phyloP scores from a whole-genome alignment of 2,113 vertebrate species.

The Cisticola juncidis region DNA sequence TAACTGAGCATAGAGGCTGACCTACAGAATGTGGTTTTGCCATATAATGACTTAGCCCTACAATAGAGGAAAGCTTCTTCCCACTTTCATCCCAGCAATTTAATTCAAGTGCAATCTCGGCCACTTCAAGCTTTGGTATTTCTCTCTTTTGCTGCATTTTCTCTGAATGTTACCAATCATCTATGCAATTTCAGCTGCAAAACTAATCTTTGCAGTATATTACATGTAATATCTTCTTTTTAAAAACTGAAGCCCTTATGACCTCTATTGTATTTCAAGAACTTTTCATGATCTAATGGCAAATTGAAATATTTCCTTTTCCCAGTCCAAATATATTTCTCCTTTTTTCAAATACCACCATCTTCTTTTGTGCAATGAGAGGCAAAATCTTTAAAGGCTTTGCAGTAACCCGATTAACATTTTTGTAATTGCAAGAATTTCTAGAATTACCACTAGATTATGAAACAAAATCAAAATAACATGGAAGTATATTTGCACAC shows the following conservation, averaged over 20 bases:
- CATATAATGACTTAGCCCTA: background rate
- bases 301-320: conserved; percentile 60
- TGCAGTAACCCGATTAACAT: background rate
- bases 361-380: background rate
- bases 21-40: background rate
- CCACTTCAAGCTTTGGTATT: conserved; percentile 63
- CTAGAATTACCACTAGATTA: background rate
- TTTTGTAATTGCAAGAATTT: background rate
- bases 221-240: conserved; percentile 53
- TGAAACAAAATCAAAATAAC: background rate
- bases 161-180: conserved; percentile 65
- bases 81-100: conserved; percentile 59
- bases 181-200: conserved; percentile 69
- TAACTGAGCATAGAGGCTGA: background rate
- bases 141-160: conserved; percentile 48
- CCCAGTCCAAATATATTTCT: conserved; percentile 26
- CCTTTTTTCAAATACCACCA: background rate
- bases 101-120: conserved; percentile 55
- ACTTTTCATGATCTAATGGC: conserved; percentile 23
- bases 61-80: conserved; percentile 42
- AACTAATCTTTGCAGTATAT: conserved; percentile 71
- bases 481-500: background rate
- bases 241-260: conserved; percentile 37
- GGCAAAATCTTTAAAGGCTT: conserved; percentile 5
- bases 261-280: conserved; percentile 50